These are phyloP conservation scores for Drepana arcuata DNA, from an alignment of 1,140 invertebrate species.

Conservation along the genomic window DNA sequence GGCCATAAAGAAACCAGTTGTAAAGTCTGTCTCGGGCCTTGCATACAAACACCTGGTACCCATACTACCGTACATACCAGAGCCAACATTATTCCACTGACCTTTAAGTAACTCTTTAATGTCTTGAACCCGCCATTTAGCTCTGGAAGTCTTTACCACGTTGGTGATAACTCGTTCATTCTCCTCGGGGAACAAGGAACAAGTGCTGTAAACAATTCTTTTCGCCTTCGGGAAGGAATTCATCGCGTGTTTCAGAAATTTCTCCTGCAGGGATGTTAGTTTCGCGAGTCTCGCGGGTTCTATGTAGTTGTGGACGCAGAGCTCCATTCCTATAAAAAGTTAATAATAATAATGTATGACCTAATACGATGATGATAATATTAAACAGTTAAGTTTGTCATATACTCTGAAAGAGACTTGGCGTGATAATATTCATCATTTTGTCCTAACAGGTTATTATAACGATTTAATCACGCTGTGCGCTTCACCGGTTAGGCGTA, in stretches of 20 bases:
- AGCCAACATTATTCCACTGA: slow-evolving; percentile 80
- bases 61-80: slow-evolving; percentile 73
- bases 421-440: too few species aligned
- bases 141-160: slow-evolving; percentile 70
- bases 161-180: slow-evolving; percentile 91
- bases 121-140: slow-evolving; percentile 76
- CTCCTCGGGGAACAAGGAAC: slow-evolving; percentile 91
- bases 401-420: too few species aligned
- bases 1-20: slow-evolving; percentile 96
- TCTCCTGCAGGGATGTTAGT: slow-evolving; percentile 87
- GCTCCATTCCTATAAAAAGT: slow-evolving; percentile 49
- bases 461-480: too few species aligned
- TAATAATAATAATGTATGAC: not conserved
- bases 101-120: slow-evolving; percentile 73
- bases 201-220: slow-evolving; percentile 94
- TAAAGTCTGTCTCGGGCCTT: slow-evolving; percentile 80
- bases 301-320: slow-evolving; percentile 54
- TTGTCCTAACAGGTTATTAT: too few species aligned
- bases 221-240: slow-evolving; percentile 86
- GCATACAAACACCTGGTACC: slow-evolving; percentile 86
- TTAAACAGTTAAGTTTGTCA: too few species aligned
- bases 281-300: slow-evolving; percentile 75
- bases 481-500: too few species aligned
- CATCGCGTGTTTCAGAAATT: slow-evolving; percentile 89
- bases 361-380: too few species aligned